Evolutionary conservation across 2,113 vertebrate species (phyloP).

Genomic region (Oplegnathus fasciatus): DNA sequence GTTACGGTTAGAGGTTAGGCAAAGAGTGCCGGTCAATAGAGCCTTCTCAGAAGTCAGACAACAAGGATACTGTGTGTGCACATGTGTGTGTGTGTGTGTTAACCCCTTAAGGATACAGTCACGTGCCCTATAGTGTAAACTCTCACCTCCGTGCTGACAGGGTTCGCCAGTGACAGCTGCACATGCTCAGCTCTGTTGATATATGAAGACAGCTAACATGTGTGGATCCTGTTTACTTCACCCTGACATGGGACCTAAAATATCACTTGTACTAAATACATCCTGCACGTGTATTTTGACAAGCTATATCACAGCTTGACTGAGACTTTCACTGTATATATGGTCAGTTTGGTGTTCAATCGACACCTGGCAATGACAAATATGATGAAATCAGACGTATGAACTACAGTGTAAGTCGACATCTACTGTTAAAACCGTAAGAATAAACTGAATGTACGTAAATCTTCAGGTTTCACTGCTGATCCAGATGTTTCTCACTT

Average conservation of each 20-base stretch:
- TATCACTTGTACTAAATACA: constrained; percentile 41
- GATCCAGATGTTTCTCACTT: background rate
- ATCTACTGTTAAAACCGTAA: background rate
- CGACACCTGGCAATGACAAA: no score
- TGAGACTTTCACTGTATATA: background rate
- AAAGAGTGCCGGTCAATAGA: constrained; percentile 29
- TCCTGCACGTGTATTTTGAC: constrained; percentile 24
- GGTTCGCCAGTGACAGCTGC: constrained; percentile 60
- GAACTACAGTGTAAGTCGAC: background rate
- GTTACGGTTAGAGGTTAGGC: constrained; percentile 32
- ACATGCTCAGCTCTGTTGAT: constrained; percentile 55
- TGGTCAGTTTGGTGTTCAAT: no score
- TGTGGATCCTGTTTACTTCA: constrained; percentile 39
- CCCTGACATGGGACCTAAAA: constrained; percentile 39
- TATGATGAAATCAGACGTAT: background rate
- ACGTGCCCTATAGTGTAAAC: constrained; percentile 46
- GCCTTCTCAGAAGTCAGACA: constrained; percentile 39
- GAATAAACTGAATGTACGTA: no score
- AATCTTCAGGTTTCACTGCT: background rate
- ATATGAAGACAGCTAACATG: constrained; percentile 46
- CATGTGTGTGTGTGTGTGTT: constrained; percentile 17
- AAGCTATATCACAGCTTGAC: constrained; percentile 14
- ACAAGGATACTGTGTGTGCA: constrained; percentile 44
- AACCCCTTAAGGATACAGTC: constrained; percentile 34
- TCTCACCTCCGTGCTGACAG: constrained; percentile 53